These are phyloP conservation scores for Anodontia alba DNA, from an alignment of 2,888 invertebrate genomes.

Conservation along the genomic window DNA sequence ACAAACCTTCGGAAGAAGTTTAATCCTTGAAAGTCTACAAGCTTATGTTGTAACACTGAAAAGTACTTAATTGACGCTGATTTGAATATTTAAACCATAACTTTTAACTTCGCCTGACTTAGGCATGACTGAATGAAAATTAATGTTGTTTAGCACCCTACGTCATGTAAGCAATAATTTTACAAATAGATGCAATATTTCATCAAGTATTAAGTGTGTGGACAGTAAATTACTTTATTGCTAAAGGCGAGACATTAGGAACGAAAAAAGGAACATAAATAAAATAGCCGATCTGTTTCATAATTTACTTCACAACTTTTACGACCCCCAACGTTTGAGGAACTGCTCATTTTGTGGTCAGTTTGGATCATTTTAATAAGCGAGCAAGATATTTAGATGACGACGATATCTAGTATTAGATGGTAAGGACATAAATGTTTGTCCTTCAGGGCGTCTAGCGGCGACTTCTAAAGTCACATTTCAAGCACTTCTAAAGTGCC, in stretches of 20 bases:
- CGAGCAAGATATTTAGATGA: background rate
- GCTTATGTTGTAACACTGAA: background rate
- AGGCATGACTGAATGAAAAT: conserved; percentile 24
- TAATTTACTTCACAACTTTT: background rate
- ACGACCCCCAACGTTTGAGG: conserved; percentile 7
- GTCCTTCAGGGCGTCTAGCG: conserved; percentile 6
- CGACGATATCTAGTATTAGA: conserved; percentile 1
- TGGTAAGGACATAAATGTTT: conserved; percentile 1
- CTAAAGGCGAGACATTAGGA: conserved; percentile 16
- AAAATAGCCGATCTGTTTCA: background rate
- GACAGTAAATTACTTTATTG: conserved; percentile 25
- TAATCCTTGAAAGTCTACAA: background rate
- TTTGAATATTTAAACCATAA: too few species aligned
- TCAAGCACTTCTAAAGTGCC: conserved; percentile 11
- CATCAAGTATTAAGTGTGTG: conserved; percentile 41
- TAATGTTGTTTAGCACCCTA: conserved; percentile 46
- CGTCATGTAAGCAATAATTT: conserved; percentile 48
- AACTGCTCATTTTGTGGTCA: conserved; percentile 5
- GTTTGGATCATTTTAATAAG: background rate
- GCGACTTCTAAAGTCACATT: background rate
- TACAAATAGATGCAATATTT: conserved; percentile 57
- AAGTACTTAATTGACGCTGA: background rate
- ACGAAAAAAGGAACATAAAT: background rate
- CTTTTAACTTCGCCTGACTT: background rate
- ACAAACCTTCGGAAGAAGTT: background rate